These are phyloP conservation scores for Odontesthes bonariensis DNA, from an alignment of 2,113 vertebrate species.

Conservation along the genomic window DNA sequence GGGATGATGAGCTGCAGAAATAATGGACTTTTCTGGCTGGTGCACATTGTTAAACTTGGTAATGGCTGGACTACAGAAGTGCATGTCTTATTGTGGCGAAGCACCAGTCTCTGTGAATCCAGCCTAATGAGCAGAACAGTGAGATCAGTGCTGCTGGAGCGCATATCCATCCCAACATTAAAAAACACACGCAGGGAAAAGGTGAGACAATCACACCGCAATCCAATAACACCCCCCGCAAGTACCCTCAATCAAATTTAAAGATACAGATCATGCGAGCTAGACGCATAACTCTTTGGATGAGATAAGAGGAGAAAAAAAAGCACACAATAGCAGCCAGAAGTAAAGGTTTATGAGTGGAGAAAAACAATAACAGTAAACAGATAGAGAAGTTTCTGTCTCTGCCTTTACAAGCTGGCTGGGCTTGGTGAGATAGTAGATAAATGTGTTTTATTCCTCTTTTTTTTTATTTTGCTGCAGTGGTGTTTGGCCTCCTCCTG, in stretches of 20 bases:
- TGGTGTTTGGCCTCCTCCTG: slow-evolving; percentile 60
- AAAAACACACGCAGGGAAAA: slow-evolving; percentile 67
- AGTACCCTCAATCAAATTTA: slow-evolving; percentile 79
- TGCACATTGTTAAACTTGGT: slow-evolving; percentile 70
- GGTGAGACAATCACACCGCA: slow-evolving; percentile 75
- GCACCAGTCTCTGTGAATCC: slow-evolving; percentile 59
- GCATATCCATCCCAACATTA: slow-evolving; percentile 70
- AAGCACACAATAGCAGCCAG: slow-evolving; percentile 41
- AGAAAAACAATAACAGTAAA: slow-evolving; percentile 79
- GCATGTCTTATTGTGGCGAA: slow-evolving; percentile 57
- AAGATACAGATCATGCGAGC: slow-evolving; percentile 72
- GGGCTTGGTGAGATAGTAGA: slow-evolving; percentile 64
- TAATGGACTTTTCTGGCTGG: slow-evolving; percentile 76
- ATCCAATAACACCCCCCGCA: slow-evolving; percentile 80
- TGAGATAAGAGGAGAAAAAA: slow-evolving; percentile 41
- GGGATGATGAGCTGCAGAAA: slow-evolving; percentile 77
- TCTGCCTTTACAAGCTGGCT: slow-evolving; percentile 69
- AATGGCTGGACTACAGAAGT: slow-evolving; percentile 64
- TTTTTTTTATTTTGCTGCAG: slow-evolving; percentile 25
- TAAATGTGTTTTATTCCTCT: slow-evolving; percentile 68
- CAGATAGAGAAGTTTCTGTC: slow-evolving; percentile 73
- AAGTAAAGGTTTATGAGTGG: slow-evolving; percentile 69
- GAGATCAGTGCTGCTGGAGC: slow-evolving; percentile 68
- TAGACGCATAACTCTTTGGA: slow-evolving; percentile 61
- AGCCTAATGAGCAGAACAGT: slow-evolving; percentile 69